Base-by-base conservation (phyloP, 2,797 vertebrate genomes). In the Apogon hyalosoma region DNA sequence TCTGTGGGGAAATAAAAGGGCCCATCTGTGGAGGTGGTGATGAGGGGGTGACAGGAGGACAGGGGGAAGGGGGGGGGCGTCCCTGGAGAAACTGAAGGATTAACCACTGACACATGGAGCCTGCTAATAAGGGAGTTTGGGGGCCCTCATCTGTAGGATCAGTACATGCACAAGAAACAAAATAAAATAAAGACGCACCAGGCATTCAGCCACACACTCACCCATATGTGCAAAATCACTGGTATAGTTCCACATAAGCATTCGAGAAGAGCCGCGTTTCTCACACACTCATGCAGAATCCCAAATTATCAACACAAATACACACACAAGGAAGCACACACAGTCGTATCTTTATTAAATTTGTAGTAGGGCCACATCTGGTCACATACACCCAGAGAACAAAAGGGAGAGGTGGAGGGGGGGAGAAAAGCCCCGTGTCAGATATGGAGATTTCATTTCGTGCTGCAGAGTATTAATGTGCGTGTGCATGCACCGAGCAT, bases 61-160 rank as follows among this genome's bases (percentile, higher is more conserved):
- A 43, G 67, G 62, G 42, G 58, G 55, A 31, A 11, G 24, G 5
- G 15, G 33, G 47, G 41, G 42, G 82, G 33, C 12, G 14, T 90
- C 90, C 88, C 88, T 24, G 14, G 80, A 86, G 91, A 84, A 69
- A 57, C 61, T 1, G 0, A 53, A 83, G 93, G 91, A 94, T 94
- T 94, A 94, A 94, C 92, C 88, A 92, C 76, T 89, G 92, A 93
- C 92, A 93, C 88, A 89, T 88, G 88, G 89, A 93, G 92, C 89
- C 85, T 91, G 90, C 91, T 93, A 93, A 94, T 92, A 92, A 93
- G 93, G 86, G 12, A 51, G 59, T 64, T 82, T 65, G 57, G 82
- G 88, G 59, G 80, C 64, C 57, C 68, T 64, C 69, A 54, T 77
- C 84, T 71, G 80, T 75, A 80, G 80, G 81, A 89, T 85, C 79